Base-by-base conservation (phyloP, 2,888 invertebrate genomes). In the Lucinisca nassula region DNA sequence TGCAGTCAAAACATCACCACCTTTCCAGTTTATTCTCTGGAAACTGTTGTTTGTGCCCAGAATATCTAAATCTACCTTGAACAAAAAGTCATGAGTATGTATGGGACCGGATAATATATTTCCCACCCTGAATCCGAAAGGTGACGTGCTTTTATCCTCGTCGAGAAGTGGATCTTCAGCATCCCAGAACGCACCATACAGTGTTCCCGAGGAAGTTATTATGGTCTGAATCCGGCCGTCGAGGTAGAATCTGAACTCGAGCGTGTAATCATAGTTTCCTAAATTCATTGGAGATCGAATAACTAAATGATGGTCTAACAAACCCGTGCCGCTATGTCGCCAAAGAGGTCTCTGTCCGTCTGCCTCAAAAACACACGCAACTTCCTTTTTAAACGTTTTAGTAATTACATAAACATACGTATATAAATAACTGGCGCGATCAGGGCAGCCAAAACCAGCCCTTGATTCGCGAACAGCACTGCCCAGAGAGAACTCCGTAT, bases 281-380 rank as follows among this genome's bases (percentile, higher is more conserved):
- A 93, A 89, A 77, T 89, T 85, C 81, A 92, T 82, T 27, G 92
- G 82, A 4, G 82, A 79, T 10, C 93, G 86, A 10, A 92, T 85
- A 8, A 90, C 87, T 0, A 93, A 85, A 70, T 90, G 88, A 45
- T 91, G 82, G 79, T 92, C 87, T 8, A 72, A 76, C 6, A 93
- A 72, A 0, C 93, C 92, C 12, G 27, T 61, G 21, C 70, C 38
- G 8, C 73, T 67, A 37, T 90, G 89, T 0, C 92, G 87, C 89
- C 92, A 91, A 30, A 93, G 38, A 12, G 94, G 91, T 12, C 83
- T 79, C 27, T 91, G 90, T 27, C 84, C 88, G 70, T 89, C 86
- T 49, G 87, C 87, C 82, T 94, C 94, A 75, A 92, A 94, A 35
- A 94, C 80, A 76, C 94, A 94, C 0, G 90, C 87, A 14, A 82